Conservation (phyloP, 2,888 invertebrate genomes). For the Anthoptus insignis region DNA sequence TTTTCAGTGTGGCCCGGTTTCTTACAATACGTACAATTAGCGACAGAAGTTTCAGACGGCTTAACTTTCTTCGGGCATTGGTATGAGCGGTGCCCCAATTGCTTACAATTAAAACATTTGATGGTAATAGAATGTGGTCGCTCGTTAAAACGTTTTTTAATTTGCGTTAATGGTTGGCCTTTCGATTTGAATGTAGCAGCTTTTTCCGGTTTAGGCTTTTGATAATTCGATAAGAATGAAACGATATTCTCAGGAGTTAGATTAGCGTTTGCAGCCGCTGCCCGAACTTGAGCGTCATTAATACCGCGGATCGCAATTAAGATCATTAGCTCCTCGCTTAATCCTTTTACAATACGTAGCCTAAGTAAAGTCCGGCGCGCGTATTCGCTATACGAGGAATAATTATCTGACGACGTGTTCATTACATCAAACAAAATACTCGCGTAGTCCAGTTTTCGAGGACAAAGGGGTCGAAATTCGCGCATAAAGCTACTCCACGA, state of each 20-base stretch:
- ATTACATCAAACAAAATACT: constrained; percentile 47
- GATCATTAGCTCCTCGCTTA: constrained; percentile 48
- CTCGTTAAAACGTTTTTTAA: constrained; percentile 7
- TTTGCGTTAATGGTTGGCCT: constrained; percentile 24
- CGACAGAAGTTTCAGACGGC: not conserved
- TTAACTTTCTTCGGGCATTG: not conserved
- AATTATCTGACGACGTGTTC: constrained; percentile 48
- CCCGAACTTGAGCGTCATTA: constrained; percentile 45
- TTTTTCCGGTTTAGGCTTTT: constrained; percentile 31
- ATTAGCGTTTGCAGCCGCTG: constrained; percentile 50
- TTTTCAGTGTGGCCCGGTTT: constrained; percentile 45
- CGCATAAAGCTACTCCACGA: constrained; percentile 43
- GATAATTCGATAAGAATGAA: constrained; percentile 48
- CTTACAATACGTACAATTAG: constrained; percentile 46
- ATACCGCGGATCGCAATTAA: constrained; percentile 46
- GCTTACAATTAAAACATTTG: too few species aligned
- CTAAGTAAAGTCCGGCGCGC: constrained; percentile 51
- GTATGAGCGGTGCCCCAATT: too few species aligned
- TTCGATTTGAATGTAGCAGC: not conserved
- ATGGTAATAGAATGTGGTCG: too few species aligned
- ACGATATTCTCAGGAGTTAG: constrained; percentile 44
- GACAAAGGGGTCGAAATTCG: constrained; percentile 50
- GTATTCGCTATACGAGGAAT: constrained; percentile 52
- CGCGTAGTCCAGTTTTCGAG: constrained; percentile 44
- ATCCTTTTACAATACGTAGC: constrained; percentile 47